phyloP scores from a whole-genome alignment of 1,140 invertebrate genomes.

The Brachystomella parvula region DNA sequence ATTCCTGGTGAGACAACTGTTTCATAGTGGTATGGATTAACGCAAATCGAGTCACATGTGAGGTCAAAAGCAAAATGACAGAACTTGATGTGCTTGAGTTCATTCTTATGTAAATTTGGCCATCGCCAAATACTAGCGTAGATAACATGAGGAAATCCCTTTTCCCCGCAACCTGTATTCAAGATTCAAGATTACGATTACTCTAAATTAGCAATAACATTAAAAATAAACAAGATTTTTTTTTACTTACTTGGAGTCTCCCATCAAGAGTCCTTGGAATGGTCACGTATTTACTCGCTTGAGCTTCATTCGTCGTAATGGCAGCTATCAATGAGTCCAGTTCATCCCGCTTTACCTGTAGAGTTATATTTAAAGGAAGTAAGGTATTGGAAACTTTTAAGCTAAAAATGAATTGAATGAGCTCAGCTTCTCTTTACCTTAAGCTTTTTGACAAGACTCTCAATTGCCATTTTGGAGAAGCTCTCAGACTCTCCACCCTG shows the following conservation, averaged over 20 bases:
- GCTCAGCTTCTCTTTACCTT: too few relatives aligned
- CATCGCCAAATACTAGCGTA: constrained; percentile 98
- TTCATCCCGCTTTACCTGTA: constrained; percentile 94
- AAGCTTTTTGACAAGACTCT: constrained; percentile 93
- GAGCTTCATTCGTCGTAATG: constrained; percentile 93
- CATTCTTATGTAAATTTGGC: constrained; percentile 98
- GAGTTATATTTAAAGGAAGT: too few relatives aligned
- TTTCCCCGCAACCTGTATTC: constrained; percentile 91
- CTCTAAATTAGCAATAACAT: too few relatives aligned
- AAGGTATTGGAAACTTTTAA: neutral
- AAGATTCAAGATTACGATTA: too few relatives aligned
- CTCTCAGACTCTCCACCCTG: constrained; percentile 93
- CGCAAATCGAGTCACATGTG: constrained; percentile 94
- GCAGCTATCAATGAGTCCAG: constrained; percentile 94
- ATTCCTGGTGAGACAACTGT: constrained; percentile 96
- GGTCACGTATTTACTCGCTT: constrained; percentile 97
- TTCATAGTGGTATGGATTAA: constrained; percentile 99
- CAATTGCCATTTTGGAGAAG: constrained; percentile 93
- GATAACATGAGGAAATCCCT: constrained; percentile 99
- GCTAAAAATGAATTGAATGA: too few relatives aligned
- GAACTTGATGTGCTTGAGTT: constrained; percentile 93
- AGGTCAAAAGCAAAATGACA: constrained; percentile 91
- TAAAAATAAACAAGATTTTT: too few relatives aligned
- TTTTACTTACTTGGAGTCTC: constrained; percentile 69
- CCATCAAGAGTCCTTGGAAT: constrained; percentile 98